These are phyloP conservation scores for Lycodopsis pacificus DNA, from an alignment of 2,797 vertebrate genomes.

Conservation along the genomic window DNA sequence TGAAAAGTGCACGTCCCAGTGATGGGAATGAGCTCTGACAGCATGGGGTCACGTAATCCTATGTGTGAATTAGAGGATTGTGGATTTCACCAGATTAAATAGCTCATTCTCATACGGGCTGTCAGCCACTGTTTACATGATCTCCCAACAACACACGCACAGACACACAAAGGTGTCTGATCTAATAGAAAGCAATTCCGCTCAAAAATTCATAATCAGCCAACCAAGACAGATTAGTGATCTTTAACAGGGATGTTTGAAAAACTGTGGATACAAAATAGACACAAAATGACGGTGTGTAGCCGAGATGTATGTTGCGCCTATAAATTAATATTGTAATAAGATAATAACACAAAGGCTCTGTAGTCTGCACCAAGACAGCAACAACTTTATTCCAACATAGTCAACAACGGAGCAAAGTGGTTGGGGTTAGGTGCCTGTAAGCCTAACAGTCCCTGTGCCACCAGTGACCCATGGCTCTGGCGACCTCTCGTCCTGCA, in stretches of 20 bases:
- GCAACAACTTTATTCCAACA: neutral
- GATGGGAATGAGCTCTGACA: slow-evolving; percentile 42
- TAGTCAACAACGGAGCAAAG: neutral
- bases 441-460: too few relatives aligned
- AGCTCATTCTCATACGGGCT: slow-evolving; percentile 28
- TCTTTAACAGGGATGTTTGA: slow-evolving; percentile 3
- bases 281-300: neutral
- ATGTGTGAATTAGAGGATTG: slow-evolving; percentile 34
- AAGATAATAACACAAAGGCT: neutral
- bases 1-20: slow-evolving; percentile 37
- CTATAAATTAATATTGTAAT: neutral
- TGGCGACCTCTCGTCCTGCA: too few relatives aligned
- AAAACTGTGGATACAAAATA: neutral
- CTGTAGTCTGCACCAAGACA: neutral
- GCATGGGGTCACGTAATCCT: slow-evolving; percentile 31
- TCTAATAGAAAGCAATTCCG: slow-evolving; percentile 39
- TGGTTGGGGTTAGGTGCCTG: neutral
- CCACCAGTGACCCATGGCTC: too few relatives aligned
- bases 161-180: slow-evolving; percentile 20
- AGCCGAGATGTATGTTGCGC: neutral
- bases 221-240: slow-evolving; percentile 19
- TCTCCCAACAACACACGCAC: slow-evolving; percentile 12
- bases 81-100: slow-evolving; percentile 45
- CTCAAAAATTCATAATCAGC: slow-evolving; percentile 37
- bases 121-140: slow-evolving; percentile 43